Base-by-base conservation (phyloP, 2,888 invertebrate genomes). In the Prosapia bicincta region DNA sequence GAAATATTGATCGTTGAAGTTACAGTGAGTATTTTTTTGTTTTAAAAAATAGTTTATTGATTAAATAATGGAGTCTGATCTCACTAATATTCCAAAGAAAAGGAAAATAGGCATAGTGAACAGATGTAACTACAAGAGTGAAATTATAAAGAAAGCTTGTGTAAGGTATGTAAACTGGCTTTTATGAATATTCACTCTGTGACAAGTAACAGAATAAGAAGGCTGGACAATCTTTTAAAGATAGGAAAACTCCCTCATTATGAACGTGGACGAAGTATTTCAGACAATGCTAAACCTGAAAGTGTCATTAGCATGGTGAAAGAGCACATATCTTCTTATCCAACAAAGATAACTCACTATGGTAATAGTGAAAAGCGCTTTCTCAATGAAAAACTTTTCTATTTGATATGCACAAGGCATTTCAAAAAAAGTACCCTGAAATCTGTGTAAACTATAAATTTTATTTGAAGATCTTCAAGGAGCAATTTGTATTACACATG, bases 401-500 rank as follows among this genome's bases (percentile, higher is more conserved):
- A 13, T 10, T 13, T 38, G 7, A 38, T 38, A 38, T 38, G 38
- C 38, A 38, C 38, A 38, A 38, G 15, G 7, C 38, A 13, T 69
- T 26, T 69, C 3, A 28, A 24, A 20, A 26, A 70, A 3, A 70
- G 24, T 13, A 70, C n/a, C 70, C 38, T 13, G 70, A 43, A 26
- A 7, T 24, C 10, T 38, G 38, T 38, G 75, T 80, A 38, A 78
- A 69, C 23, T 80, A 80, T 32, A 30, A 71, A n/a, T 81, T 75
- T 75, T 79, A 79, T 75, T 71, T 67, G 26, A 78, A 74, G 43
- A 43, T 76, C 69, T 80, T 80, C 71, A 71, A 76, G 65, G 74
- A 80, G 69, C 78, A 79, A 32, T 78, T 78, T 66, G n/a, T n/a
- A n/a, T n/a, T n/a, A n/a, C n/a, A n/a, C n/a, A n/a, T n/a, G n/a